Evolutionary conservation across 1,140 invertebrate species (phyloP).

Genomic region (Nasonia longicornis): DNA sequence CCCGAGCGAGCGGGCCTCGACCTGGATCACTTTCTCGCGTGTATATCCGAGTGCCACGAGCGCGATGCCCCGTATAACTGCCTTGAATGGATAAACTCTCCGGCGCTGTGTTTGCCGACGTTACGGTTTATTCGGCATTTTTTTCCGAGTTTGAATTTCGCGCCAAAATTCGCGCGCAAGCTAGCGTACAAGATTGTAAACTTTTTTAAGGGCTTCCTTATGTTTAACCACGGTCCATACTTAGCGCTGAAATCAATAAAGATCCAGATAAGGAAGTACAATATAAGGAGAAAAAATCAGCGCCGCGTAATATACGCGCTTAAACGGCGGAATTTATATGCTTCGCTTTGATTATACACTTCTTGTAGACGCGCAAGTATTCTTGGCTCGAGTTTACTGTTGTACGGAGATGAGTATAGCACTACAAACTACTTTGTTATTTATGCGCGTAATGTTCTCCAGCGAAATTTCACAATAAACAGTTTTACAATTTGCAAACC

Average conservation of each 20-base stretch:
- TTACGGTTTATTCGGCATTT: not conserved
- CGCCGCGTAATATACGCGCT: no score
- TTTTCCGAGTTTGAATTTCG: not conserved
- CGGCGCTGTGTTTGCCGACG: not conserved
- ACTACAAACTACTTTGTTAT: not conserved
- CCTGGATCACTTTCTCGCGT: conserved; percentile 38
- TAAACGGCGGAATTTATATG: not conserved
- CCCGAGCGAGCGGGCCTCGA: conserved; percentile 24
- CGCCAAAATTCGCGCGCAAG: no score
- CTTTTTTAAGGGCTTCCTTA: not conserved
- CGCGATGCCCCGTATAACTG: not conserved
- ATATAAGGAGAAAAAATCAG: not conserved
- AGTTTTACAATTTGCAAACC: not conserved
- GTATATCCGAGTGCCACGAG: conserved; percentile 8
- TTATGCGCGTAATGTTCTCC: not conserved
- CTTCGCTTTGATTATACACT: not conserved
- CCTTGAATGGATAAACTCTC: not conserved
- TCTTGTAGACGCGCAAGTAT: no score
- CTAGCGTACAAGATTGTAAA: no score
- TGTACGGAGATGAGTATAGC: not conserved
- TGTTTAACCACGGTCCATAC: not conserved
- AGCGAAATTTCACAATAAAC: not conserved
- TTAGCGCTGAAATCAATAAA: not conserved
- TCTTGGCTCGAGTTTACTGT: not conserved
- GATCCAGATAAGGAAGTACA: not conserved